Evolutionary conservation across 2,797 vertebrate species (phyloP), one percentile per base, ranked within the genome.

Genomic region (Taeniopygia guttata): DNA sequence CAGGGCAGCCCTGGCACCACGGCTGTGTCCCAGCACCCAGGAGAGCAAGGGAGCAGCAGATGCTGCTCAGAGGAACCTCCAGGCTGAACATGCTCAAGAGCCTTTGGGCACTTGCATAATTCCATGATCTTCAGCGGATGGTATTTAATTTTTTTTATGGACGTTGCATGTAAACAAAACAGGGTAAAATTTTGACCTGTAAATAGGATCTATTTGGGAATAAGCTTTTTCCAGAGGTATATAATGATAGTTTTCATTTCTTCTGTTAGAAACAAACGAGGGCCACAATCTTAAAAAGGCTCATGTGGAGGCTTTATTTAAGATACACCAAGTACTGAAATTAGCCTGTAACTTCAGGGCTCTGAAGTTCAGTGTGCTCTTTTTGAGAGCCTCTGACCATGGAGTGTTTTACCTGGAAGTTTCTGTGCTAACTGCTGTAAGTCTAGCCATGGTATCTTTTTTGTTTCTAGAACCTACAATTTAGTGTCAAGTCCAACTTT

Each of bases 201-300:
- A 87, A 92, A 76, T 79, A 92, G 63, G 84, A 94, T 78, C 85
- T 73, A 16, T 79, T 88, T 93, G 94, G 87, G 86, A 94, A 94
- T 91, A 91, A 88, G n/a, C 45, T 73, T 86, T 94, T 93, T 92
- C 68, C 67, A 94, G 83, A 79, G 56, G 60, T 74, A 2, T 84
- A 4, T 94, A 96, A 93, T 95, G 77, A 96, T 79, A 91, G 90
- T 68, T 93, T 94, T 92, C 45, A 64, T 94, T 93, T 87, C 94
- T 97, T 91, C 87, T 90, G 63, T 90, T 93, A 88, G 84, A 95
- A 91, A 29, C 38, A 82, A 81, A 40, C n/a, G 69, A 95, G 51
- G 54, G 36, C 84, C 49, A 34, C 73, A 48, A 17, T 83, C 62
- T 84, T 84, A 78, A 95, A 93, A 91, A 92, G 59, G 55, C 55